Conservation (phyloP, 2,888 invertebrate genomes). For the Cantharis rufa region DNA sequence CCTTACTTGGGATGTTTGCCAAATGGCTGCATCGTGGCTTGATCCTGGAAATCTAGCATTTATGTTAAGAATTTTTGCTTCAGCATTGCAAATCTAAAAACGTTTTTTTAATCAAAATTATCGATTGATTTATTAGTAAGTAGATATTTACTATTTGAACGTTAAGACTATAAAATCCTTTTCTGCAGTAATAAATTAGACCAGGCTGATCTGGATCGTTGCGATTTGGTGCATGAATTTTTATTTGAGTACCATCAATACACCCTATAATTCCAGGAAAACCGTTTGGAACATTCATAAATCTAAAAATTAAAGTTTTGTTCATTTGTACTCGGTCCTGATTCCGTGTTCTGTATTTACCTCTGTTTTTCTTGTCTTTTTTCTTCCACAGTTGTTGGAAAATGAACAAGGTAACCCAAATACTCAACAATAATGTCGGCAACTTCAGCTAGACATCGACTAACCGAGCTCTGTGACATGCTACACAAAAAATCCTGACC, state of each 20-base stretch:
- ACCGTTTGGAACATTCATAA: not conserved
- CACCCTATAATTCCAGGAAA: constrained; percentile 1
- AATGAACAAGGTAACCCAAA: no score
- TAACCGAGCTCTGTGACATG: no score
- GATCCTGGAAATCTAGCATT: not conserved
- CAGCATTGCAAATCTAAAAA: not conserved
- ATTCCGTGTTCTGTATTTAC: no score
- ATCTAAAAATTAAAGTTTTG: no score
- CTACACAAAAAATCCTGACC: no score
- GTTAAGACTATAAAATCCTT: not conserved
- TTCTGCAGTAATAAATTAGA: not conserved
- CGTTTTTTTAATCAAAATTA: not conserved
- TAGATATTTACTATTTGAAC: not conserved
- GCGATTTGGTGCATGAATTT: not conserved
- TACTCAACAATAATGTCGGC: no score
- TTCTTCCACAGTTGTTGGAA: no score
- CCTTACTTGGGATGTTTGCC: not conserved
- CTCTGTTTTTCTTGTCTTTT: no score
- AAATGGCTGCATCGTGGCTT: not conserved
- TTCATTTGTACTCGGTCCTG: no score
- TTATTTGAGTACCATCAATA: not conserved
- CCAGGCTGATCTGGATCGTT: not conserved
- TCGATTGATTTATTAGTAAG: no score
- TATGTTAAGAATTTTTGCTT: not conserved
- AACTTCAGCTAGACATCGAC: no score